These are phyloP conservation scores for Nomada hirtipes DNA, from an alignment of 2,888 invertebrate species.

Conservation along the genomic window DNA sequence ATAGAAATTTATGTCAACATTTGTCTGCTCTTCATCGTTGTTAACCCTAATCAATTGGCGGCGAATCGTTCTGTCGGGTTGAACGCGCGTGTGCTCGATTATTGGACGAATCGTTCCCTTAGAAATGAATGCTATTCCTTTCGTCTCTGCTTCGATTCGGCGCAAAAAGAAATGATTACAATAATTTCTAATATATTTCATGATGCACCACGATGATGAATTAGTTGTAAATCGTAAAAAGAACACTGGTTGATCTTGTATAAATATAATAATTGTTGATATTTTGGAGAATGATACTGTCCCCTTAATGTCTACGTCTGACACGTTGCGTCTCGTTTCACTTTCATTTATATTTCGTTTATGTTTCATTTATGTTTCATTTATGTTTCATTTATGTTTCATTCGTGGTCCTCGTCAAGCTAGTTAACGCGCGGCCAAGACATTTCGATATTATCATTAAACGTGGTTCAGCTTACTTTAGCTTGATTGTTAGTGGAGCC, in stretches of 20 bases:
- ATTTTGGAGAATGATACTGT: neutral
- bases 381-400: constrained; percentile 26
- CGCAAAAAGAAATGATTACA: neutral
- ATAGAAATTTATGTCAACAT: constrained; percentile 72
- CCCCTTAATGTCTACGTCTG: constrained; percentile 4
- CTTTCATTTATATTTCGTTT: constrained; percentile 27
- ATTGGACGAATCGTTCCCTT: constrained; percentile 11
- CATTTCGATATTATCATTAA: constrained; percentile 22
- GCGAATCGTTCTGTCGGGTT: constrained; percentile 44
- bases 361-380: constrained; percentile 24
- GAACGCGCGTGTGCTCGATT: constrained; percentile 12
- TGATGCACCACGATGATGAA: neutral
- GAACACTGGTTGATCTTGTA: constrained; percentile 1
- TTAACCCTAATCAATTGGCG: constrained; percentile 67
- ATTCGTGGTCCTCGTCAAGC: constrained; percentile 4
- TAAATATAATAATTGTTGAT: neutral
- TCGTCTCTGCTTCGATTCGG: neutral
- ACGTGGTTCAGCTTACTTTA: neutral
- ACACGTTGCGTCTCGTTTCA: constrained; percentile 15
- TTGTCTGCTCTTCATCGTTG: constrained; percentile 64
- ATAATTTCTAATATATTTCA: neutral
- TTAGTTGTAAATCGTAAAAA: neutral
- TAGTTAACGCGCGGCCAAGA: constrained; percentile 1
- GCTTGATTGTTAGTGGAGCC: constrained; percentile 5
- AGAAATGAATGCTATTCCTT: neutral